phyloP scores from a whole-genome alignment of 2,797 vertebrate genomes.

The Cossypha caffra region DNA sequence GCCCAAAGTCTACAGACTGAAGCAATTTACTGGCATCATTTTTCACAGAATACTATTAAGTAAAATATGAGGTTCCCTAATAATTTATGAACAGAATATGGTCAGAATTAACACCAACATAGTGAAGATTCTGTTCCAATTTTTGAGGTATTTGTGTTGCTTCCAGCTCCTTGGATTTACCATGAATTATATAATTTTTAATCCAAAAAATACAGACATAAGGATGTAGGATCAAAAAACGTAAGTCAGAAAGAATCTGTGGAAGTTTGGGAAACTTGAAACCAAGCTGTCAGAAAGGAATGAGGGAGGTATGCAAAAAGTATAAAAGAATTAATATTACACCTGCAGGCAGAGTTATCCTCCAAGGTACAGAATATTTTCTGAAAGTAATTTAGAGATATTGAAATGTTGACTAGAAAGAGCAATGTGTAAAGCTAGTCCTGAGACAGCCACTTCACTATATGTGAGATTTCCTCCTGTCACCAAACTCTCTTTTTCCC shows the following conservation, averaged over 20 bases:
- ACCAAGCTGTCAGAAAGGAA: not conserved
- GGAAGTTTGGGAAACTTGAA: conserved; percentile 17
- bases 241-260: not conserved
- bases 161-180: not conserved
- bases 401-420: not conserved
- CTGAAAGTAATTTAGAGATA: not conserved
- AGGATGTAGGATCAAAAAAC: not conserved
- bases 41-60: not conserved
- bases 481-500: not conserved
- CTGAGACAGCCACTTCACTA: not conserved
- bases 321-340: not conserved
- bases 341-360: not conserved
- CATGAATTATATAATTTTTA: not conserved
- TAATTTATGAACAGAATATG: not conserved
- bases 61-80: not conserved
- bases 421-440: not conserved
- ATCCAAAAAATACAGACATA: not conserved
- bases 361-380: not conserved
- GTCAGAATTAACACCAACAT: not conserved
- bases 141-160: not conserved
- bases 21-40: not conserved
- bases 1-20: not conserved
- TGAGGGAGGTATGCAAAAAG: not conserved
- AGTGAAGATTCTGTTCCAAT: not conserved
- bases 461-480: not conserved